Evolutionary conservation across 2,797 vertebrate species (phyloP), one percentile per base, ranked within the genome.

Genomic region (Emys orbicularis): DNA sequence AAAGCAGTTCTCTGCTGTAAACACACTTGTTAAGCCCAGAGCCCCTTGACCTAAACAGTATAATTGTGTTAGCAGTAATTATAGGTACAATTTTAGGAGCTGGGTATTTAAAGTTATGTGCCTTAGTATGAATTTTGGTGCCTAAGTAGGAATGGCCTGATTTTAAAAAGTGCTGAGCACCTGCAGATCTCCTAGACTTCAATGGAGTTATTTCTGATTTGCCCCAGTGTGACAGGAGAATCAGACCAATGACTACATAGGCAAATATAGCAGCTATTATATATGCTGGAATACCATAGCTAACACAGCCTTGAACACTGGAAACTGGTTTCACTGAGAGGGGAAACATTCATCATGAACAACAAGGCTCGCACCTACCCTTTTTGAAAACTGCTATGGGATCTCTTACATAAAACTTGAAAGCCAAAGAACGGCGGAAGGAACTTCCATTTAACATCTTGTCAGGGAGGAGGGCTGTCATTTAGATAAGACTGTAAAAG

Each of bases 261-360:
- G 44, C 18, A n/a, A 83, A 83, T 47, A 23, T 11, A 5, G 3
- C 1, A 1, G 2, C 1, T 74, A 18, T 65, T 0, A 10, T 0
- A 8, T 53, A 65, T 6, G 77, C 41, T 0, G 2, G 2, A 54
- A 6, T 4, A 50, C 0, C 41, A 23, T 19, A 1, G 10, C 25
- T 0, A 3, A 12, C 0, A 13, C 27, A 56, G 50, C 50, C n/a
- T 10, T 0, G 18, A 72, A 37, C 3, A 31, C 5, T 56, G 86
- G 31, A 90, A 94, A 59, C 1, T 0, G 59, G 12, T 23, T 18
- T 47, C 52, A 21, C 0, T 5, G 52, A 25, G 7, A 77, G 53
- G 12, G 85, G 50, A 68, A 27, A 1, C 0, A 27, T 12, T 4
- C 6, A 72, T 72, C 15, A 29, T 29, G 12, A 47, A 8, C 52